These are phyloP conservation scores for Cochlearius cochlearius DNA, from an alignment of 2,113 vertebrate genomes.

Conservation along the genomic window DNA sequence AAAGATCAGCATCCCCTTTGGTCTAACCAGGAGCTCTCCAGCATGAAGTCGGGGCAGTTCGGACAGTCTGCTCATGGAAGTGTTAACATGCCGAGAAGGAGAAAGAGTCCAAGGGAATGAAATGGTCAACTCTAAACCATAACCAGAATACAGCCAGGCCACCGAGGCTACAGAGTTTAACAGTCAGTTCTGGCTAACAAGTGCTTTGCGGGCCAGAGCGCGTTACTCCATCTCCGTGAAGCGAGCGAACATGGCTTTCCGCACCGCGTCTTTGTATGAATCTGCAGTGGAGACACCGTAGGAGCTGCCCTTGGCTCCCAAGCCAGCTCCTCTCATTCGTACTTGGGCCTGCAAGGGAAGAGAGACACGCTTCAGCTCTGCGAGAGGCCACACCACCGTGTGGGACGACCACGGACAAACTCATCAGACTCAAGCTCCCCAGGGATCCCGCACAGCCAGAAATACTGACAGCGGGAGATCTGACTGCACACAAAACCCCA, in stretches of 20 bases:
- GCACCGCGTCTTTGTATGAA: slow-evolving; percentile 95
- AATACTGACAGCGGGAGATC: fast-evolving
- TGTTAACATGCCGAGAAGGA: slow-evolving; percentile 18
- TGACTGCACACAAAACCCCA: fast-evolving
- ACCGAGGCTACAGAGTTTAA: slow-evolving; percentile 46
- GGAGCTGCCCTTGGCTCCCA: slow-evolving; percentile 93
- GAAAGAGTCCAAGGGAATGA: slow-evolving; percentile 51
- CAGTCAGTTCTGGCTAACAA: slow-evolving; percentile 40
- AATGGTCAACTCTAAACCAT: slow-evolving; percentile 59
- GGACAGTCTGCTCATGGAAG: slow-evolving; percentile 28
- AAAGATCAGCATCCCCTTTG: slow-evolving; percentile 45
- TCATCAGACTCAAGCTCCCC: too few species aligned
- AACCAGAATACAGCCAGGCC: slow-evolving; percentile 47
- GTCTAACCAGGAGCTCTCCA: slow-evolving; percentile 52
- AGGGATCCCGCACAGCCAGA: not conserved
- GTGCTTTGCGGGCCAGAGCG: not conserved
- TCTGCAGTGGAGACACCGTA: slow-evolving; percentile 91
- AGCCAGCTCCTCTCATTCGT: slow-evolving; percentile 91
- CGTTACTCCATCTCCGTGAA: slow-evolving; percentile 95
- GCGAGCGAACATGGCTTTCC: slow-evolving; percentile 98
- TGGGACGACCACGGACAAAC: too few species aligned
- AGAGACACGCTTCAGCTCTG: not conserved
- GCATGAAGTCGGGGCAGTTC: slow-evolving; percentile 30
- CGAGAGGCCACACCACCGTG: fast-evolving
- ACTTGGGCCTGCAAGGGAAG: slow-evolving; percentile 85